Base-by-base conservation (phyloP, 2,113 vertebrate species). In the Caloenas nicobarica region DNA sequence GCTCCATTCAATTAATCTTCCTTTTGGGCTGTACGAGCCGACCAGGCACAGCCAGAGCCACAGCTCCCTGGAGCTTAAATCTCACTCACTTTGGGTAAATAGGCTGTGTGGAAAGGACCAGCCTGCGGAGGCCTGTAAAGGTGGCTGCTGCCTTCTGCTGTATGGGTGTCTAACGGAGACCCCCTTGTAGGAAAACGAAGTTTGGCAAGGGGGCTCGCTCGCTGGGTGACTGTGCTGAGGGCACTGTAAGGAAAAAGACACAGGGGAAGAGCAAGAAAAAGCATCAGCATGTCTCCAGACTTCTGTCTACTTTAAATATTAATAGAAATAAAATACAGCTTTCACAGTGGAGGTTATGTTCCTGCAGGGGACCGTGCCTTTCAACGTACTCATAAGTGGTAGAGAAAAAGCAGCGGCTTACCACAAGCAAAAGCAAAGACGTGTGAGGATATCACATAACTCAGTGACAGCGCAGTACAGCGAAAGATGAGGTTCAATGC, bases 81-180 rank as follows among this genome's bases (percentile, higher is more conserved):
- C 61, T 85, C 29, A 6, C 10, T 22, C 15, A 17, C 24, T 62
- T 42, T 7, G 15, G 33, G 57, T 25, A 73, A 70, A 73, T 4
- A n/a, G 19, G 9, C 61, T 42, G 26, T 8, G 29, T 68, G 53
- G 38, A 50, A 74, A 54, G 57, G 48, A 79, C 3, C 28, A 56
- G 57, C 19, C 58, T 36, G 19, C 0, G 0, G 23, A 58, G 15
- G 10, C 19, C n/a, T 62, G 2, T 7, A 11, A n/a, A 73, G 17
- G 28, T 62, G 31, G 26, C 23, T 44, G 4, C 36, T 86, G 23
- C 7, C 71, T 62, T 78, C 38, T 72, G 19, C 16, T 17, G 5
- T 29, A 7, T 19, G 13, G 50, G 28, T 24, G 17, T 2, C 44
- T 36, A 8, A 17, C 7, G 19, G 6, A 83, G 19, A 44, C 3